These are phyloP conservation scores for Pantelozetes paolii DNA, from an alignment of 2,888 invertebrate genomes.

Conservation along the genomic window DNA sequence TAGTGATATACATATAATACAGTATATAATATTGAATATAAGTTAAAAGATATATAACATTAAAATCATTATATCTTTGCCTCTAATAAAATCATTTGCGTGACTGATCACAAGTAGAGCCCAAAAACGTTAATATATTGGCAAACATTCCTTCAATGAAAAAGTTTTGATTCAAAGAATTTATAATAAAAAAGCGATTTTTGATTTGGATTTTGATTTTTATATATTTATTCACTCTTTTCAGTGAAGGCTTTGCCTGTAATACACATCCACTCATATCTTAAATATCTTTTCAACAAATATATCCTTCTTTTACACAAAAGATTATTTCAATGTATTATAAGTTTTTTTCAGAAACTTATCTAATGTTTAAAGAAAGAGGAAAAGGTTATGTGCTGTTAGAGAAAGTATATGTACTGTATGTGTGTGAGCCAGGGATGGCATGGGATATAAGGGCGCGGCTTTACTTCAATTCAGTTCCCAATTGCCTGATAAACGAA, in stretches of 20 bases:
- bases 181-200: neutral
- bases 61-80: constrained; percentile 16
- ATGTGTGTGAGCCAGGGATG: neutral
- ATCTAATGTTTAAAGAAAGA: neutral
- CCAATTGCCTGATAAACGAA: neutral
- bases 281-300: constrained; percentile 28
- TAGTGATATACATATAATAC: no score
- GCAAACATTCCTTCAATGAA: neutral
- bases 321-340: neutral
- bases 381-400: neutral
- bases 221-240: neutral
- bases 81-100: constrained; percentile 36
- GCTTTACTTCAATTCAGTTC: constrained; percentile 15
- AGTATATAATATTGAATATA: no score
- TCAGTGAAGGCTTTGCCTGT: neutral
- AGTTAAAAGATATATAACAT: constrained; percentile 1
- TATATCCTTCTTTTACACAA: constrained; percentile 9
- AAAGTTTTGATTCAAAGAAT: constrained; percentile 2
- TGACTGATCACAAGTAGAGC: constrained; percentile 19
- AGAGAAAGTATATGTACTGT: neutral
- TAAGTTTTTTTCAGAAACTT: neutral
- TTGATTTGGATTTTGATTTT: neutral
- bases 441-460: constrained; percentile 27
- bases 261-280: constrained; percentile 17
- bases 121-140: constrained; percentile 7